Evolutionary conservation across 2,113 vertebrate species (phyloP).

Genomic region (Benthochromis sp.): DNA sequence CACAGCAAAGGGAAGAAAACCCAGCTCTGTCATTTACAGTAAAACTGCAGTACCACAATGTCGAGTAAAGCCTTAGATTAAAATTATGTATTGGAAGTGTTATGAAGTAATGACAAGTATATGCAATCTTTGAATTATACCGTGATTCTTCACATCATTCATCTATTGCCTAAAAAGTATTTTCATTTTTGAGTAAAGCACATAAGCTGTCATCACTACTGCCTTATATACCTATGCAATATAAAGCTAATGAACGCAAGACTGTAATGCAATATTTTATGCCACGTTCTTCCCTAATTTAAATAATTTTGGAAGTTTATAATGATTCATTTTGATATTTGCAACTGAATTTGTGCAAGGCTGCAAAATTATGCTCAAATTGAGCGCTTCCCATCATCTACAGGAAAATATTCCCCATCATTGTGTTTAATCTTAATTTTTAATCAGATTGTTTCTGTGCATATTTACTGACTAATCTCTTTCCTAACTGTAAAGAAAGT

Average conservation of each 20-base stretch:
- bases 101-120: not conserved
- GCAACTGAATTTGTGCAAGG: not conserved
- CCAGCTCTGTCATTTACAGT: not conserved
- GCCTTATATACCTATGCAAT: not conserved
- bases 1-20: not conserved
- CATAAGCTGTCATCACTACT: accelerated
- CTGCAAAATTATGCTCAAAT: not conserved
- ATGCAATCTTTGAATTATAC: not conserved
- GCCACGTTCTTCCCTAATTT: accelerated
- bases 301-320: accelerated
- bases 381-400: not conserved
- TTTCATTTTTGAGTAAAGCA: not conserved
- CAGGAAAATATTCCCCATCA: not conserved
- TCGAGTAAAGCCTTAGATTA: not conserved
- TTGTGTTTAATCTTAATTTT: not conserved
- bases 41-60: accelerated
- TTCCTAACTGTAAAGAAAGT: not conserved
- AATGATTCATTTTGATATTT: accelerated
- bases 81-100: not conserved
- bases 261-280: not conserved
- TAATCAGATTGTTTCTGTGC: not conserved
- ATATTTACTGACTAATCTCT: not conserved
- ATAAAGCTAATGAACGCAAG: not conserved
- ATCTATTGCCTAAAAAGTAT: accelerated
- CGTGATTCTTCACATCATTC: not conserved